These are phyloP conservation scores for Blera fallax DNA, from an alignment of 2,888 invertebrate species.

Conservation along the genomic window DNA sequence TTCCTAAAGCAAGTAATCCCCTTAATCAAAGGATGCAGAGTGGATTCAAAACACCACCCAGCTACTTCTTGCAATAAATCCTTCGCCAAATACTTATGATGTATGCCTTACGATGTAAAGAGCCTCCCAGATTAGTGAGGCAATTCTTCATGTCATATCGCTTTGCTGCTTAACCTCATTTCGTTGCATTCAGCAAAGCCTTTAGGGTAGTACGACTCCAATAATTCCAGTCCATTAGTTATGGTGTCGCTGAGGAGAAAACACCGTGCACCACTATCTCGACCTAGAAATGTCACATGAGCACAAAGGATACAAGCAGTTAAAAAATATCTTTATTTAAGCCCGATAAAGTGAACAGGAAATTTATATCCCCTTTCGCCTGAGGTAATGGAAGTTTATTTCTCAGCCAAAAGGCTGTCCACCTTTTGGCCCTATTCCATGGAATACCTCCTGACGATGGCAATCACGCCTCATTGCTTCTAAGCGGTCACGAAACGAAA, in stretches of 20 bases:
- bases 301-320: constrained; percentile 4
- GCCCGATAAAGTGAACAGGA: constrained; percentile 28
- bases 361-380: constrained; percentile 35
- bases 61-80: too few species aligned
- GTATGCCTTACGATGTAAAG: too few species aligned
- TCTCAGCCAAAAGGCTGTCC: constrained; percentile 27
- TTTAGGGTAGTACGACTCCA: not conserved
- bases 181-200: constrained; percentile 9
- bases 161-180: not conserved
- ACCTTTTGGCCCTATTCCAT: constrained; percentile 39
- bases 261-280: not conserved
- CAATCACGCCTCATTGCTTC: not conserved
- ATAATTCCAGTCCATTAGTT: constrained; percentile 9
- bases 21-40: too few species aligned
- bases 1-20: too few species aligned
- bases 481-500: constrained; percentile 48
- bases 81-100: too few species aligned
- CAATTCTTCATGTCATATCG: constrained; percentile 18
- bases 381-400: constrained; percentile 27
- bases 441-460: not conserved
- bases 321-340: constrained; percentile 42
- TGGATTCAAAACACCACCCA: too few species aligned
- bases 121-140: not conserved
- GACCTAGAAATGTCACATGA: constrained; percentile 18
- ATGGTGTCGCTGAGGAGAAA: not conserved